phyloP scores from a whole-genome alignment of 2,888 invertebrate genomes.

The Lasiommata megera region DNA sequence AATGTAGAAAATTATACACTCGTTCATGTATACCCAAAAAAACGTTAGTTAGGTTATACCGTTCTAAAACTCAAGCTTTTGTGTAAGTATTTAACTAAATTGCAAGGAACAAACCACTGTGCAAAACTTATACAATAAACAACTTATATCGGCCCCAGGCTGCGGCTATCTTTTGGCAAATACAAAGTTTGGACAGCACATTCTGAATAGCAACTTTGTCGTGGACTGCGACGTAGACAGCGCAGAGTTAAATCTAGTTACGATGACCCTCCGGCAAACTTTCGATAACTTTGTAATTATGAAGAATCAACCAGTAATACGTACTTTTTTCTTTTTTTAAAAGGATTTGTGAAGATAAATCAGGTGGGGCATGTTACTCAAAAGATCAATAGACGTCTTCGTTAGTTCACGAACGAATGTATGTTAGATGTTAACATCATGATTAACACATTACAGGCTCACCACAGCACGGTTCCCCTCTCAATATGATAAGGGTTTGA shows the following conservation, averaged over 20 bases:
- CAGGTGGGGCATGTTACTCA: too few species aligned
- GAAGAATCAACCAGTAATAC: conserved; percentile 12
- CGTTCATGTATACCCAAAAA: too few species aligned
- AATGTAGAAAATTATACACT: too few species aligned
- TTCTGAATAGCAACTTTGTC: conserved; percentile 25
- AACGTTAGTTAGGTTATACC: too few species aligned
- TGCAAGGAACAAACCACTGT: not conserved
- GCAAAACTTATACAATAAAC: conserved; percentile 19
- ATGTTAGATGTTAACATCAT: too few species aligned
- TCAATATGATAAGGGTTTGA: too few species aligned
- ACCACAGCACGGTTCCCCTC: too few species aligned
- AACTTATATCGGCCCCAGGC: conserved; percentile 13
- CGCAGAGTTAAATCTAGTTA: conserved; percentile 24
- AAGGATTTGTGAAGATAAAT: too few species aligned
- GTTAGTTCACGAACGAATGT: too few species aligned
- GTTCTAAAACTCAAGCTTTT: too few species aligned
- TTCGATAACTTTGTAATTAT: conserved; percentile 24
- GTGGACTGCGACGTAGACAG: conserved; percentile 24
- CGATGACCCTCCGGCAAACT: conserved; percentile 26
- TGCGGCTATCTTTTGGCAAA: conserved; percentile 12
- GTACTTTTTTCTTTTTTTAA: not conserved
- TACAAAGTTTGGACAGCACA: conserved; percentile 27
- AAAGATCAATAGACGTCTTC: too few species aligned
- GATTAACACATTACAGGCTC: too few species aligned
- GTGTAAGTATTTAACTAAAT: not conserved